A percentile compares a stretch with the other conserved stretches of the same genome.
phyloP scores from a whole-genome alignment of 2,888 invertebrate genomes.

The Dusona sp. region DNA sequence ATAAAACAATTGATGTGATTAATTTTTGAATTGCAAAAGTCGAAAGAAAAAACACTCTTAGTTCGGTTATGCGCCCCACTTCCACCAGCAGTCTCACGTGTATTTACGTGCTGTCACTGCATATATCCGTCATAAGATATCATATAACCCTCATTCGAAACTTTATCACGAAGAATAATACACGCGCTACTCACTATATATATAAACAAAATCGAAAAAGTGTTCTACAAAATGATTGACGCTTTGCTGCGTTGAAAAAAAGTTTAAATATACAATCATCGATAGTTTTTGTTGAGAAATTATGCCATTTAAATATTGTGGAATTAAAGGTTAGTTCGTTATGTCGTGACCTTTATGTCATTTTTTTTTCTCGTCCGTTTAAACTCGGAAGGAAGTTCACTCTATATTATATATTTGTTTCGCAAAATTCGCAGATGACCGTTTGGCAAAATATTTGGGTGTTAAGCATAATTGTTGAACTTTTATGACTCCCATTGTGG shows the following conservation, averaged over 20 bases:
- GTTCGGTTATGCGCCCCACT: background rate
- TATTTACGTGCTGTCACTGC: conserved; percentile 9
- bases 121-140: background rate
- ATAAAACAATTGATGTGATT: background rate
- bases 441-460: too few relatives aligned
- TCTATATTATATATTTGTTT: background rate
- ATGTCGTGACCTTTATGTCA: conserved; percentile 18
- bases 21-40: too few relatives aligned
- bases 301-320: background rate
- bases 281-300: background rate
- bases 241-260: too few relatives aligned
- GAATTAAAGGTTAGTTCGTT: conserved; percentile 33
- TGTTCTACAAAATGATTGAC: background rate
- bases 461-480: background rate
- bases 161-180: background rate
- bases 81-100: background rate
- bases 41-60: background rate
- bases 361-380: background rate
- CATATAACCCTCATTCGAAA: background rate
- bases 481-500: background rate
- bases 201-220: background rate
- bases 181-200: background rate
- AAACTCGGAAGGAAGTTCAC: background rate
- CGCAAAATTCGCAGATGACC: too few relatives aligned
- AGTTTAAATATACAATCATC: background rate